Evolutionary conservation across 2,797 vertebrate genomes (phyloP).

Genomic region (Paratrypauchen microcephalus): DNA sequence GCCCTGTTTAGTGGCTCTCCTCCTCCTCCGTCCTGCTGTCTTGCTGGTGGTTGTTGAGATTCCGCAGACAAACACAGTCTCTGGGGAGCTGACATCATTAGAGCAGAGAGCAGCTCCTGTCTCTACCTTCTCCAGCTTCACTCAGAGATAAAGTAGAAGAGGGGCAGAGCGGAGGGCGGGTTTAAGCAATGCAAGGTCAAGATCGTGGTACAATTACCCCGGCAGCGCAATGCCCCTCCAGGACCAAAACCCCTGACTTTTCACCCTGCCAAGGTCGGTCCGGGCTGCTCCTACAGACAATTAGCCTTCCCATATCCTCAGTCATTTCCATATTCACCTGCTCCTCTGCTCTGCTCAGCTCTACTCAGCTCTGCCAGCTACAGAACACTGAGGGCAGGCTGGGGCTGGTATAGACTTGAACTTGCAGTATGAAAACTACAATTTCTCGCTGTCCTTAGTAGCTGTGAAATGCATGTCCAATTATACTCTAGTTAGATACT

Average conservation of each 20-base stretch:
- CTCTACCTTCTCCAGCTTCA: slow-evolving; percentile 51
- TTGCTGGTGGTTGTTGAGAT: slow-evolving; percentile 64
- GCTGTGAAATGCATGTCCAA: too few relatives aligned
- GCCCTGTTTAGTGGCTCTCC: slow-evolving; percentile 23
- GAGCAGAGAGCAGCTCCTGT: slow-evolving; percentile 60
- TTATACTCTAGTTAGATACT: too few relatives aligned
- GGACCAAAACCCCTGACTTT: slow-evolving; percentile 62
- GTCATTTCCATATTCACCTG: slow-evolving; percentile 53
- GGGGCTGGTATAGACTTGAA: neutral
- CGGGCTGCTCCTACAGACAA: slow-evolving; percentile 57
- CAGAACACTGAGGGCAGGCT: slow-evolving; percentile 10
- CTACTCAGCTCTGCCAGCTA: slow-evolving; percentile 12
- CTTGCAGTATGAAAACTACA: too few relatives aligned
- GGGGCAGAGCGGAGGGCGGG: slow-evolving; percentile 45
- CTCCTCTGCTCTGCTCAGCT: neutral
- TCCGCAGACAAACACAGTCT: slow-evolving; percentile 63
- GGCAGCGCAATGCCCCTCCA: slow-evolving; percentile 50
- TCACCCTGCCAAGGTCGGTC: slow-evolving; percentile 57
- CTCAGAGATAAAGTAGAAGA: slow-evolving; percentile 36
- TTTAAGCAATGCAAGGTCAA: slow-evolving; percentile 73
- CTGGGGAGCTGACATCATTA: slow-evolving; percentile 76
- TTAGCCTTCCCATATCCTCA: slow-evolving; percentile 55
- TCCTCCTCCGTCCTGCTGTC: slow-evolving; percentile 25
- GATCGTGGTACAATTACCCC: slow-evolving; percentile 67
- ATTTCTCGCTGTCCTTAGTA: neutral